Base-by-base conservation (phyloP, 2,888 invertebrate genomes). In the Ariolimax columbianus region DNA sequence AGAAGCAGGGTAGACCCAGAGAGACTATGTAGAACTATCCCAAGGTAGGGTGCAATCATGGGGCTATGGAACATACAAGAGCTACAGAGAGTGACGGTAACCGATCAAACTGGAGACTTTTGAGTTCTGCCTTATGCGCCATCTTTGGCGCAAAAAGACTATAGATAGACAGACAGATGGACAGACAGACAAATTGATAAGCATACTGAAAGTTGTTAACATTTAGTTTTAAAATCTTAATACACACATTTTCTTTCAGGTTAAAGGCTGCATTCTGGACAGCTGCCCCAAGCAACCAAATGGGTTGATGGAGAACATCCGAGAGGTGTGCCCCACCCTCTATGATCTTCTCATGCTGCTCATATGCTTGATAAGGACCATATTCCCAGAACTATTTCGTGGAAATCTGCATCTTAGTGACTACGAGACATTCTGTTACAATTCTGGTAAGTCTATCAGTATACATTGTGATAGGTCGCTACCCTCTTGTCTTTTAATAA, bases 271-370 rank as follows among this genome's bases (percentile, higher is more conserved):
- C 23, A 51, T 81, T 38, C 81, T 81, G 19, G 81, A 81, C 59
- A 81, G 81, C 38, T 81, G 81, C n/a, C 81, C 81, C 51, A 81
- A 72, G 55, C 81, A 81, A 59, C 47, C 70, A 2, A 40, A 55
- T 55, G 55, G 70, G 17, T 26, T 81, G 7, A 36, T 81, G 51
- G 55, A 72, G 7, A 70, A 38, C 36, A 33, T 81, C 33, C 11
- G 36, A 23, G 38, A 81, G 19, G 7, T 36, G 19, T 36, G 40
- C 36, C 72, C 81, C 14, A 36, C 0, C n/a, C 9, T 51, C 26
- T 81, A 81, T 51, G 55, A 72, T 26, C 26, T 70, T 72, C 30
- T 72, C 6, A 72, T 81, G 36, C 72, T 81, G 26, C 26, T 72
- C 11, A n/a, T 72, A 23, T 81, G 51, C 11, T 19, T 81, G 14